Conservation (phyloP, 2,797 vertebrate genomes). For the Psittacula echo region DNA sequence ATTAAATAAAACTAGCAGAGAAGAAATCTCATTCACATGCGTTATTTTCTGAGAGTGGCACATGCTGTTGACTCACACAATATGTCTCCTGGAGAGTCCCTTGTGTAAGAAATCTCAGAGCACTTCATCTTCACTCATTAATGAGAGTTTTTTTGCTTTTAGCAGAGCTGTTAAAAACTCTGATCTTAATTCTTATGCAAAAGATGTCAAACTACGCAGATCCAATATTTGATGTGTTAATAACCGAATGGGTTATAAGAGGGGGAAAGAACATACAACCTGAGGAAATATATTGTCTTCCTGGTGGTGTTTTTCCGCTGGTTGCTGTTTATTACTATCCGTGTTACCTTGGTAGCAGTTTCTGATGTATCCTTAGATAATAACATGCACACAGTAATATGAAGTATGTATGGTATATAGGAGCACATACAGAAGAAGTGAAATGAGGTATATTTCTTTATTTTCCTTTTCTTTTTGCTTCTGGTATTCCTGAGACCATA, state of each 20-base stretch:
- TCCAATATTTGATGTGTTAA: not conserved
- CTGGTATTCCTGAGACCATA: not conserved
- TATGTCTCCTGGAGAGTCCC: slow-evolving; percentile 38
- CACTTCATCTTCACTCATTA: slow-evolving; percentile 13
- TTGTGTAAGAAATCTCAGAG: not conserved
- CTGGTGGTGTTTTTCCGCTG: not conserved
- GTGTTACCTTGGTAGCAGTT: slow-evolving; percentile 45
- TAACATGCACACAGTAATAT: not conserved
- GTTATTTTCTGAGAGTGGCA: slow-evolving; percentile 36
- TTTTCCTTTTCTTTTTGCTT: not conserved
- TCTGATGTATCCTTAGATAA: not conserved
- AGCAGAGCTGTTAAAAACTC: slow-evolving; percentile 5
- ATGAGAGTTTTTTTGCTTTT: not conserved
- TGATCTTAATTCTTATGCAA: slow-evolving; percentile 32
- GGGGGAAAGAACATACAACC: not conserved
- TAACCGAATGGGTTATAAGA: not conserved
- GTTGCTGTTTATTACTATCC: not conserved
- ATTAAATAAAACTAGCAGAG: slow-evolving; percentile 30
- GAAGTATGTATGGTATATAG: not conserved
- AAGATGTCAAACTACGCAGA: not conserved
- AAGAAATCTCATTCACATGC: slow-evolving; percentile 27
- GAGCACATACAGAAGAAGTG: not conserved
- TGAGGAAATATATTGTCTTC: not conserved
- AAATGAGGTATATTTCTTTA: not conserved
- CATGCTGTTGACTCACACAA: slow-evolving; percentile 60